phyloP scores from a whole-genome alignment of 2,888 invertebrate species.

The Pseudococcus viburni region DNA sequence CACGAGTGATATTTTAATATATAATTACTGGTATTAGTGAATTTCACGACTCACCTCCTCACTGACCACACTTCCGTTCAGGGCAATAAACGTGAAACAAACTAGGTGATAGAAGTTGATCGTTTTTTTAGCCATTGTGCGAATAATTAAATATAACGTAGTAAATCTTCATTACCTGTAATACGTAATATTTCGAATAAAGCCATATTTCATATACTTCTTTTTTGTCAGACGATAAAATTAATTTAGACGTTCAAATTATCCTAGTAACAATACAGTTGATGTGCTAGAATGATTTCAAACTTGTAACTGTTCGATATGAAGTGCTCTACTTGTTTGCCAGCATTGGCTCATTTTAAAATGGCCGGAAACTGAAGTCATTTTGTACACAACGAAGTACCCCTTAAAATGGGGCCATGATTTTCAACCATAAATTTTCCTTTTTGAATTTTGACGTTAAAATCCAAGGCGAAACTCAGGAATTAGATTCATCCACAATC shows the following conservation, averaged over 20 bases:
- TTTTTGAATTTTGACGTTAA: neutral
- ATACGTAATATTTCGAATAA: constrained; percentile 8
- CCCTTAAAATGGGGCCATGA: too few relatives aligned
- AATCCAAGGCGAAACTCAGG: too few relatives aligned
- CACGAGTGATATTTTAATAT: neutral
- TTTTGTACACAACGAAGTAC: too few relatives aligned
- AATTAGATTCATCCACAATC: too few relatives aligned
- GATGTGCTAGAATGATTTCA: constrained; percentile 27
- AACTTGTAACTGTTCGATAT: constrained; percentile 12
- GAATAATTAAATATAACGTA: constrained; percentile 7
- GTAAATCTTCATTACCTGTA: constrained; percentile 43
- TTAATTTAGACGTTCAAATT: neutral
- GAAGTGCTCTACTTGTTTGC: constrained; percentile 44
- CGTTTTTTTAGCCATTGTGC: constrained; percentile 28
- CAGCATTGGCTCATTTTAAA: neutral
- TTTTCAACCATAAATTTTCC: neutral
- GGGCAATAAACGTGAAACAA: neutral
- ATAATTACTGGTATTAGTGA: neutral
- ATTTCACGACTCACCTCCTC: constrained; percentile 28
- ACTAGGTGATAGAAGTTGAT: constrained; percentile 15
- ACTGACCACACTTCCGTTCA: constrained; percentile 5
- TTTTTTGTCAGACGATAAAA: neutral
- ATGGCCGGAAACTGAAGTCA: neutral
- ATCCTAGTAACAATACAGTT: neutral
- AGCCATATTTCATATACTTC: neutral